These are phyloP conservation scores for Melanotaenia boesemani DNA, from an alignment of 2,797 vertebrate genomes.

Conservation along the genomic window DNA sequence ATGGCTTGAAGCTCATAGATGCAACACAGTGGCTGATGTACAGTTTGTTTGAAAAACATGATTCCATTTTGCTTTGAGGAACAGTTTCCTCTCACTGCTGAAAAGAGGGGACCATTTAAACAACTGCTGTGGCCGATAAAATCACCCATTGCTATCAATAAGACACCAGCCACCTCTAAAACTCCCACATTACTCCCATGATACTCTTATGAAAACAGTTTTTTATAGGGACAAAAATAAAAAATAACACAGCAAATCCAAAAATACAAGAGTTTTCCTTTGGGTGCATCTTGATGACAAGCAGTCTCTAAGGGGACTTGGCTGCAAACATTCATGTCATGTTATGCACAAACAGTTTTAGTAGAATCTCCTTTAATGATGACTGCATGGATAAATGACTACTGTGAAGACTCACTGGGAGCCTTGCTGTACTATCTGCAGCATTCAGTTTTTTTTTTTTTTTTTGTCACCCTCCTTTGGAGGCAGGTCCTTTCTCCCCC, in stretches of 20 bases:
- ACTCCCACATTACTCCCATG: constrained; percentile 39
- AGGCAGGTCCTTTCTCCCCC: constrained; percentile 39
- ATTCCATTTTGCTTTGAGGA: constrained; percentile 19
- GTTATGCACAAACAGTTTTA: constrained; percentile 20
- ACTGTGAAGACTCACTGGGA: constrained; percentile 28
- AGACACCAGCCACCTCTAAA: constrained; percentile 43
- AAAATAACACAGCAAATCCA: constrained; percentile 16
- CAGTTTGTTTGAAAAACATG: constrained; percentile 29
- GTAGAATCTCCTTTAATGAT: constrained; percentile 46
- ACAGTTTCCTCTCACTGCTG: constrained; percentile 30
- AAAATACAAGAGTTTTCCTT: constrained; percentile 34
- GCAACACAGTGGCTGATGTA: constrained; percentile 23
- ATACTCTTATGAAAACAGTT: constrained; percentile 12
- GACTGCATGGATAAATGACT: constrained; percentile 45
- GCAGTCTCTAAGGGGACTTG: constrained; percentile 6
- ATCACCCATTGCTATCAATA: constrained; percentile 35
- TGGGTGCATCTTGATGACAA: constrained; percentile 16
- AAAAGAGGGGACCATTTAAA: constrained; percentile 33
- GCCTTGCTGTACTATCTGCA: constrained; percentile 47
- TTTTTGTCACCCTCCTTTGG: constrained; percentile 50
- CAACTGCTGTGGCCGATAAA: constrained; percentile 43
- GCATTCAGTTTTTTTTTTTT: constrained; percentile 53
- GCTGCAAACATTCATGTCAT: constrained; percentile 21
- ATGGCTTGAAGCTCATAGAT: constrained; percentile 28
- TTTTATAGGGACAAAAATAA: constrained; percentile 46